phyloP scores from a whole-genome alignment of 2,797 vertebrate species.

The Anniella stebbinsi region DNA sequence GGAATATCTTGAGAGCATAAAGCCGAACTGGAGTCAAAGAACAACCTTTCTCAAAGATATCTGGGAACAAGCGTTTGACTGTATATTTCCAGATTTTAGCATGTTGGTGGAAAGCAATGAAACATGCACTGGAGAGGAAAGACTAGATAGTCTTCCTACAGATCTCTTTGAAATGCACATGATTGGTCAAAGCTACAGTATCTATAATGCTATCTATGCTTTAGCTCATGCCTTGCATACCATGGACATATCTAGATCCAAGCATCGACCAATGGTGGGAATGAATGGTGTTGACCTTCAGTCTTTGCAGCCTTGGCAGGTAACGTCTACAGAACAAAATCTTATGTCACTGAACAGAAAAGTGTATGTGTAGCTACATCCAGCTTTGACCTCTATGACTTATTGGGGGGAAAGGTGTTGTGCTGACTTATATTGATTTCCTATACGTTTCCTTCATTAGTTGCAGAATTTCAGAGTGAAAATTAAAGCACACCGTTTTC shows the following conservation, averaged over 20 bases:
- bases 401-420: too few species aligned
- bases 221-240: constrained; percentile 8
- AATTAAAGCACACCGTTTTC: too few species aligned
- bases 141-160: not conserved
- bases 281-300: fast-evolving
- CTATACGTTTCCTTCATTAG: too few species aligned
- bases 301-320: not conserved
- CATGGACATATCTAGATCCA: not conserved
- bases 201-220: constrained; percentile 20
- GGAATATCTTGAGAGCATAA: not conserved
- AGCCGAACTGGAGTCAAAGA: not conserved
- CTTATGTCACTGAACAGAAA: not conserved
- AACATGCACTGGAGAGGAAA: not conserved
- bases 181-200: constrained; percentile 13
- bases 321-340: not conserved
- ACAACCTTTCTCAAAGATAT: not conserved
- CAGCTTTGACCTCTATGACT: too few species aligned
- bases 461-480: too few species aligned
- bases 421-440: too few species aligned
- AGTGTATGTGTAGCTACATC: not conserved
- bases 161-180: constrained; percentile 10
- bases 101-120: not conserved
- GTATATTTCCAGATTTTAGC: not conserved
- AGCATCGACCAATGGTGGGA: not conserved
- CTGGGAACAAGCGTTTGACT: not conserved